Percentiles rank a stretch among this genome's conserved stretches.
These are phyloP conservation scores for Taenaris catops DNA, from an alignment of 2,888 invertebrate genomes.

Conservation along the genomic window DNA sequence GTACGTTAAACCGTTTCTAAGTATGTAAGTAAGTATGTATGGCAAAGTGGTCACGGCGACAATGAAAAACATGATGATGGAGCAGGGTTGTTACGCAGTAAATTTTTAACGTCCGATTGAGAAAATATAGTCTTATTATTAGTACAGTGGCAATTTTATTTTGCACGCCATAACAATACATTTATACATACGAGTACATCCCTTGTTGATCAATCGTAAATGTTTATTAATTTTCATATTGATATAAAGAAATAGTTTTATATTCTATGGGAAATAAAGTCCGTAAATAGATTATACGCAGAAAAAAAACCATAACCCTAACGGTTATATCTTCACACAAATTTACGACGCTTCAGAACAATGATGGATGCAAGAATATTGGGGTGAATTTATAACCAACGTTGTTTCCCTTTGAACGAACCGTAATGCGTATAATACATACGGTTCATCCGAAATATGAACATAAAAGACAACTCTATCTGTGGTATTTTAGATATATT, in stretches of 20 bases:
- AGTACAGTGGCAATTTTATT: too few relatives aligned
- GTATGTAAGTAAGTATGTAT: too few relatives aligned
- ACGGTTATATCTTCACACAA: conserved; percentile 7
- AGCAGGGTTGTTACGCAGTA: too few relatives aligned
- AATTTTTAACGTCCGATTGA: too few relatives aligned
- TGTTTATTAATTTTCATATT: too few relatives aligned
- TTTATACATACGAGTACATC: too few relatives aligned
- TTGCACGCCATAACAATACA: too few relatives aligned
- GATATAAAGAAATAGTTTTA: not conserved
- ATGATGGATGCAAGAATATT: conserved; percentile 45
- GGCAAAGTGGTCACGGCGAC: too few relatives aligned
- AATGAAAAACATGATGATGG: too few relatives aligned
- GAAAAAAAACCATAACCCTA: conserved; percentile 1
- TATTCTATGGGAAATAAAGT: not conserved
- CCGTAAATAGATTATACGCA: conserved; percentile 6
- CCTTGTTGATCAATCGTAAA: not conserved
- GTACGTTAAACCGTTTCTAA: too few relatives aligned
- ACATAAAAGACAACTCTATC: not conserved
- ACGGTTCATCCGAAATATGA: not conserved
- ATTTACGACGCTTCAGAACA: conserved; percentile 27
- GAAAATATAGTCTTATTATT: too few relatives aligned
- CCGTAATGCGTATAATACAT: conserved; percentile 1
- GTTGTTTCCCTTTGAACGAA: conserved; percentile 35
- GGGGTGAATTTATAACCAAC: conserved; percentile 45
- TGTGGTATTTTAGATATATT: too few relatives aligned